A percentile compares a stretch with the other conserved stretches of the same genome.
Conservation (phyloP, 2,797 vertebrate genomes). For the Argentina silus region DNA sequence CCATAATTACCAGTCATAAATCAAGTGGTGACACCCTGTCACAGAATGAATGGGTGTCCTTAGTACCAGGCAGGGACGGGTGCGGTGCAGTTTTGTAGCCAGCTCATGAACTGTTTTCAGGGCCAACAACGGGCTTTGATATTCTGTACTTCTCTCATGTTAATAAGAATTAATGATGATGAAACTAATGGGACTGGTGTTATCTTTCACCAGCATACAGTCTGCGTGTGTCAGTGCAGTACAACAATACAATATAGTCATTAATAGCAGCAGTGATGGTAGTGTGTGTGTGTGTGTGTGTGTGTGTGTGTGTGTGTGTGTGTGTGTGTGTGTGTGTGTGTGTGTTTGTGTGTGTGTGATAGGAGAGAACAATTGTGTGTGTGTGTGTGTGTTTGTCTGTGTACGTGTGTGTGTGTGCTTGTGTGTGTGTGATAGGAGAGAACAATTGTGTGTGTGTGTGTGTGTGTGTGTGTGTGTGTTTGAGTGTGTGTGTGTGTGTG, state of each 20-base stretch:
- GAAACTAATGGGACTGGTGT: slow-evolving; percentile 38
- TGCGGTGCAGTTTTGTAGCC: neutral
- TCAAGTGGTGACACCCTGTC: slow-evolving; percentile 76
- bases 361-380: no score
- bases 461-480: neutral
- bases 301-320: no score
- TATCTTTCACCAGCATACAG: slow-evolving; percentile 44
- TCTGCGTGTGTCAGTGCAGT: no score
- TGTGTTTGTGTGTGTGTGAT: neutral
- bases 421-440: no score
- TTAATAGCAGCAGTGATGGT: neutral
- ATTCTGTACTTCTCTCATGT: slow-evolving; percentile 35
- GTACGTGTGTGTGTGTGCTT: neutral
- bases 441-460: neutral
- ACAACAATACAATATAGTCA: no score
- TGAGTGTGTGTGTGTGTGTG: no score
- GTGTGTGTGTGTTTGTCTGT: neutral
- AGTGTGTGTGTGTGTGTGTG: neutral
- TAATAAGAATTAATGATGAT: slow-evolving; percentile 50
- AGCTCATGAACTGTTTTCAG: slow-evolving; percentile 18
- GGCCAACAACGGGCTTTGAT: slow-evolving; percentile 21
- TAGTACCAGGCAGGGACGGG: slow-evolving; percentile 57
- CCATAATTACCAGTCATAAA: slow-evolving; percentile 79
- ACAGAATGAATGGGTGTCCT: slow-evolving; percentile 71
- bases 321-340: no score